These are phyloP conservation scores for Leptinotarsa defecta DNA, from an alignment of 1,140 invertebrate species.

Conservation along the genomic window DNA sequence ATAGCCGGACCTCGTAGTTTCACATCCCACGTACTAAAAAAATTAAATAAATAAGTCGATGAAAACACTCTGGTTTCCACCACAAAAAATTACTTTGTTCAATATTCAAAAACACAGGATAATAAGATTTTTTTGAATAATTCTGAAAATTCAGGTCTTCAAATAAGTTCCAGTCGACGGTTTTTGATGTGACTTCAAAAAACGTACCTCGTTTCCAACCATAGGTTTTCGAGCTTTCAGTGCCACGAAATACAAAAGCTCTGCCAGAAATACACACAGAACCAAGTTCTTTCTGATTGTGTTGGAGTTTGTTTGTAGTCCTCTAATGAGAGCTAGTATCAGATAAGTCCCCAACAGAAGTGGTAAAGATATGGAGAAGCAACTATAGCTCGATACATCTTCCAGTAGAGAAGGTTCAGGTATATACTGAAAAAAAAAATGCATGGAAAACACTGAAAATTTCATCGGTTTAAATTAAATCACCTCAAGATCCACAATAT, in stretches of 20 bases:
- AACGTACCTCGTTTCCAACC: constrained; percentile 70
- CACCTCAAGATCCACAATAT: constrained; percentile 87
- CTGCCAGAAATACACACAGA: constrained; percentile 82
- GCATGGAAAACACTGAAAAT: background rate
- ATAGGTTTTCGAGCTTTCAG: constrained; percentile 77
- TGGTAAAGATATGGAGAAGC: constrained; percentile 82
- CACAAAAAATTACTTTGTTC: no score
- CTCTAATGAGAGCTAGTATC: constrained; percentile 76
- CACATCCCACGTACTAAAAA: no score
- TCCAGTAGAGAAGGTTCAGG: constrained; percentile 83
- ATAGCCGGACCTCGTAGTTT: no score
- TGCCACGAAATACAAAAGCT: constrained; percentile 85
- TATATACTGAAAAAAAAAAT: constrained; percentile 64
- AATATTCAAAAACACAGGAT: no score
- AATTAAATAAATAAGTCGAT: no score
- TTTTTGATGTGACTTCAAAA: no score
- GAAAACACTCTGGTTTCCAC: no score
- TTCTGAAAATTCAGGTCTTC: no score
- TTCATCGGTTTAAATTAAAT: background rate
- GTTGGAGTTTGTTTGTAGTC: constrained; percentile 87
- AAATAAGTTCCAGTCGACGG: no score
- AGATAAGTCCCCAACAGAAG: constrained; percentile 75
- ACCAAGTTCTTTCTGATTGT: constrained; percentile 93
- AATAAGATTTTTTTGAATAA: no score
- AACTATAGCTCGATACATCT: constrained; percentile 86